A percentile compares a stretch with the other conserved stretches of the same genome.
These are phyloP conservation scores for Priocnemis perturbator DNA, from an alignment of 2,888 invertebrate genomes.

Conservation along the genomic window DNA sequence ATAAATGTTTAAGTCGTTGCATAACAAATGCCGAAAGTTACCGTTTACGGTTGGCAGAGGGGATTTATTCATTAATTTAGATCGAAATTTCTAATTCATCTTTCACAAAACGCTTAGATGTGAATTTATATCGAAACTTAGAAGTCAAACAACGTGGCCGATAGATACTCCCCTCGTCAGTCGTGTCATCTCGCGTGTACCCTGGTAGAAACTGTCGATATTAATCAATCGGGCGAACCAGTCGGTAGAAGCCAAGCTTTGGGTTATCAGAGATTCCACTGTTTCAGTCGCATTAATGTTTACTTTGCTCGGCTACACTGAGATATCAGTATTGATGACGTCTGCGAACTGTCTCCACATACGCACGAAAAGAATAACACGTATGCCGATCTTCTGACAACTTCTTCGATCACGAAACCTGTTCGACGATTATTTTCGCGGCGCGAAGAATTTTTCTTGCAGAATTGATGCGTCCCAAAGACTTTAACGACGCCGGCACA, in stretches of 20 bases:
- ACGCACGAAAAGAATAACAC: too few species aligned
- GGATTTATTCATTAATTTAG: too few species aligned
- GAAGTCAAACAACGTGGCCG: slow-evolving; percentile 11
- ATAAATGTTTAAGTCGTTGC: too few species aligned
- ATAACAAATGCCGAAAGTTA: too few species aligned
- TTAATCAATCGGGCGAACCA: slow-evolving; percentile 42
- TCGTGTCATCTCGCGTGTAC: slow-evolving; percentile 14
- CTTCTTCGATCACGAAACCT: too few species aligned
- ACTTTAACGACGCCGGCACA: too few species aligned
- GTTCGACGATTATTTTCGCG: too few species aligned
- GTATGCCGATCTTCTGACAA: too few species aligned
- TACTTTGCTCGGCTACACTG: slow-evolving; percentile 15
- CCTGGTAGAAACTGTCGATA: slow-evolving; percentile 38
- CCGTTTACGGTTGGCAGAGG: too few species aligned
- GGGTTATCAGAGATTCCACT: slow-evolving; percentile 37
- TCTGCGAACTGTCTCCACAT: background rate
- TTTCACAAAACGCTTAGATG: background rate
- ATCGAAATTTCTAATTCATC: too few species aligned
- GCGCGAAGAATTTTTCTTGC: too few species aligned
- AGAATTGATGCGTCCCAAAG: too few species aligned
- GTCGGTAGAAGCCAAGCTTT: slow-evolving; percentile 31
- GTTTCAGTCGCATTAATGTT: slow-evolving; percentile 22
- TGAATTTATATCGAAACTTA: slow-evolving; percentile 20
- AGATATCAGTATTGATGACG: slow-evolving; percentile 2
- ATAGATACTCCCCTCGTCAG: slow-evolving; percentile 19